A percentile compares a stretch with the other conserved stretches of the same genome.
Conservation (phyloP, 1,140 invertebrate genomes). For the Ceratina australensis region DNA sequence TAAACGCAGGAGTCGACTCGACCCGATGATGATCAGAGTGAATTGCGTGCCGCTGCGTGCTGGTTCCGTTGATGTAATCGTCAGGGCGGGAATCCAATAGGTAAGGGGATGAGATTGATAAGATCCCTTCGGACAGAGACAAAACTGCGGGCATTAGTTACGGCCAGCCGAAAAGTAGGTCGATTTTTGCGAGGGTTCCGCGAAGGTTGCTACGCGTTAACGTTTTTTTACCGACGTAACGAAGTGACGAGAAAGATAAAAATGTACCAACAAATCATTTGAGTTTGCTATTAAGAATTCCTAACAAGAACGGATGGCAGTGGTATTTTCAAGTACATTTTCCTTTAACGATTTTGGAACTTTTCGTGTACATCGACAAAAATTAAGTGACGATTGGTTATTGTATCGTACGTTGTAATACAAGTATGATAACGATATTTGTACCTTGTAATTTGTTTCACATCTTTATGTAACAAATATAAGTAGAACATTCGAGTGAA, state of each 20-base stretch:
- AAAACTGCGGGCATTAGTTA: constrained; percentile 10
- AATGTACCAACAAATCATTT: neutral
- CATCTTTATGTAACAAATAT: too few species aligned
- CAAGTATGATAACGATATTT: too few species aligned
- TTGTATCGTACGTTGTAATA: too few species aligned
- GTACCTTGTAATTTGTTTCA: too few species aligned
- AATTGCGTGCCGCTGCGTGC: neutral
- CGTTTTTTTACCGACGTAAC: neutral
- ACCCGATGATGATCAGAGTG: too few species aligned
- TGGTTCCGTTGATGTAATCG: neutral
- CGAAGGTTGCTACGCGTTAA: neutral
- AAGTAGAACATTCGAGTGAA: too few species aligned
- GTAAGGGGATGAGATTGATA: constrained; percentile 6
- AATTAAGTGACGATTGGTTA: too few species aligned
- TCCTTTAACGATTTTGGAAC: too few species aligned
- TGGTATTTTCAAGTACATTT: too few species aligned
- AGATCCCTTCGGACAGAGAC: constrained; percentile 15
- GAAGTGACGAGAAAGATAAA: neutral
- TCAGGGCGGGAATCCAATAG: neutral
- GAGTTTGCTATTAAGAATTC: neutral
- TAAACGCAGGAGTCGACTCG: neutral
- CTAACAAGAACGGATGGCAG: neutral
- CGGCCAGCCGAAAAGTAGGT: neutral
- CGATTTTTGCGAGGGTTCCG: constrained; percentile 19
- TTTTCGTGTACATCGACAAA: too few species aligned